Evolutionary conservation across 2,113 vertebrate genomes (phyloP).

Genomic region (Ifrita kowaldi): DNA sequence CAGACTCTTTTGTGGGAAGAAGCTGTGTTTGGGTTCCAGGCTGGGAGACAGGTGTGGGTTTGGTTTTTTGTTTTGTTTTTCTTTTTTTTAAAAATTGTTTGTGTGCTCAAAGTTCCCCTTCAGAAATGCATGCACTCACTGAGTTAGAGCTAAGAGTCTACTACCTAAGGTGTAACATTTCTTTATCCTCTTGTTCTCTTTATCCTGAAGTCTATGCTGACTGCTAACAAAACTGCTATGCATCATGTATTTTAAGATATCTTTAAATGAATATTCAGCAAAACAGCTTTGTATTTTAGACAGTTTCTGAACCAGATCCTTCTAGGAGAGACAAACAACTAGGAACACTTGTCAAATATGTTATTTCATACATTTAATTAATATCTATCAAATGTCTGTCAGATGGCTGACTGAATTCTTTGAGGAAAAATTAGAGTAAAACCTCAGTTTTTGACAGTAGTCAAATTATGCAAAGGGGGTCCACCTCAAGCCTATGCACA

Average conservation of each 20-base stretch:
- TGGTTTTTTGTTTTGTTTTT: neutral
- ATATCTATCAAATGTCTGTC: constrained; percentile 54
- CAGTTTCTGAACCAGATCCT: constrained; percentile 18
- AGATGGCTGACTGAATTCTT: constrained; percentile 8
- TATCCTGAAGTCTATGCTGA: neutral
- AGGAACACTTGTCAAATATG: constrained; percentile 53
- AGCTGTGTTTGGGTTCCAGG: neutral
- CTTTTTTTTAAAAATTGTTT: neutral
- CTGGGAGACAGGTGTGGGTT: neutral
- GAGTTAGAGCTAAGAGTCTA: neutral
- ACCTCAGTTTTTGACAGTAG: neutral
- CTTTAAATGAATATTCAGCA: constrained; percentile 28
- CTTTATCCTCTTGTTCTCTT: neutral
- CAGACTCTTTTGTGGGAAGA: neutral
- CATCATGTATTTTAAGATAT: neutral
- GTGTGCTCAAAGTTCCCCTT: neutral
- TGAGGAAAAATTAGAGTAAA: constrained; percentile 18
- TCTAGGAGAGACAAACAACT: constrained; percentile 38
- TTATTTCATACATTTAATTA: constrained; percentile 47
- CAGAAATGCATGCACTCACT: neutral
- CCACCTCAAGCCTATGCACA: neutral
- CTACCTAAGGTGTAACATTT: neutral
- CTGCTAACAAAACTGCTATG: constrained; percentile 7
- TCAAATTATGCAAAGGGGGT: neutral
- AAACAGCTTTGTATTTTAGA: constrained; percentile 2